These are phyloP conservation scores for Caradrina clavipalpis DNA, from an alignment of 2,888 invertebrate species.

Conservation along the genomic window DNA sequence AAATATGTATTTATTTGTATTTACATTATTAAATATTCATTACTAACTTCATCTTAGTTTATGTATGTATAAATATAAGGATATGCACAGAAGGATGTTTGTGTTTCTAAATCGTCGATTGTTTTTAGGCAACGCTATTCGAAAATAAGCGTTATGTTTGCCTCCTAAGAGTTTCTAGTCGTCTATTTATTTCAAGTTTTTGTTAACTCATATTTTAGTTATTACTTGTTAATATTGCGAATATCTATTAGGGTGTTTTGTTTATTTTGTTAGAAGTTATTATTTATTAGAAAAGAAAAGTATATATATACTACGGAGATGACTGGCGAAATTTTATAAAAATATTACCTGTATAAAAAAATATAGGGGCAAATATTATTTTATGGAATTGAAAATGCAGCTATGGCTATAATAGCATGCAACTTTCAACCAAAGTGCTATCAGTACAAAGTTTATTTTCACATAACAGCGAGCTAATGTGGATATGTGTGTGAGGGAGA, in stretches of 20 bases:
- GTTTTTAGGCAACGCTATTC: slow-evolving; percentile 10
- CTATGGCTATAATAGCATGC: slow-evolving; percentile 53
- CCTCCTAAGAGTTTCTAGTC: slow-evolving; percentile 49
- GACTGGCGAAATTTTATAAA: neutral
- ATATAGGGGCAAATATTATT: slow-evolving; percentile 20
- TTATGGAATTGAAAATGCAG: slow-evolving; percentile 42
- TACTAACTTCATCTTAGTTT: slow-evolving; percentile 40
- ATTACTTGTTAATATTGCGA: slow-evolving; percentile 41
- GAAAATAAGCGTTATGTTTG: slow-evolving; percentile 23
- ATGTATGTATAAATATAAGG: slow-evolving; percentile 7
- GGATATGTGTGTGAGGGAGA: slow-evolving; percentile 80
- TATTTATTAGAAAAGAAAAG: neutral
- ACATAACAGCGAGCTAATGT: slow-evolving; percentile 75
- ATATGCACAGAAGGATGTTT: slow-evolving; percentile 1
- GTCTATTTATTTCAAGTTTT: slow-evolving; percentile 39
- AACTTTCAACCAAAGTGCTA: slow-evolving; percentile 46
- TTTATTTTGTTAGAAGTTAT: slow-evolving; percentile 20
- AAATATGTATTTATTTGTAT: slow-evolving; percentile 39
- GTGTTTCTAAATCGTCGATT: slow-evolving; percentile 11
- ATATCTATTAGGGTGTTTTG: slow-evolving; percentile 43
- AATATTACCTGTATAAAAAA: slow-evolving; percentile 17
- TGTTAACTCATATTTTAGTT: slow-evolving; percentile 37
- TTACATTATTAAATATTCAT: slow-evolving; percentile 36
- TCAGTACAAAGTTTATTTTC: slow-evolving; percentile 47
- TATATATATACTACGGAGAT: slow-evolving; percentile 7